These are phyloP conservation scores for Xiphophorus couchianus DNA, from an alignment of 2,113 vertebrate species.

Conservation along the genomic window DNA sequence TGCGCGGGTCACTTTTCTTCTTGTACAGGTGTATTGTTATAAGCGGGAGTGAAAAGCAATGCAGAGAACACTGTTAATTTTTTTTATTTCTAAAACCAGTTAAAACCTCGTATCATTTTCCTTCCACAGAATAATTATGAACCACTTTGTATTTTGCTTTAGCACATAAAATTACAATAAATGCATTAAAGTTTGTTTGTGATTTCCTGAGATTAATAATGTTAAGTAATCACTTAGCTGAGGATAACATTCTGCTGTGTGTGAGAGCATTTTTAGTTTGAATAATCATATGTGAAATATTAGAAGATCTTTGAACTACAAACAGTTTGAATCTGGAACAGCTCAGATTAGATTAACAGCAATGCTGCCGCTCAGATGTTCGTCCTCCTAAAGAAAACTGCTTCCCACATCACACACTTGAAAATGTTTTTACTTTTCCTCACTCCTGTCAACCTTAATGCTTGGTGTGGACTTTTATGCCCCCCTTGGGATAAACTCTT, in stretches of 20 bases:
- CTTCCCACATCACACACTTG: background rate
- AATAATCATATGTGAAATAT: background rate
- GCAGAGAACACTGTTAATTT: background rate
- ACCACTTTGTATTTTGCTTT: background rate
- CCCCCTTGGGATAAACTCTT: background rate
- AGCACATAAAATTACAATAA: background rate
- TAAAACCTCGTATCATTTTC: background rate
- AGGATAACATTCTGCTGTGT: background rate
- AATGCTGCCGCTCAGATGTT: background rate
- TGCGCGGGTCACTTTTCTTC: no score
- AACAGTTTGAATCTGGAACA: background rate
- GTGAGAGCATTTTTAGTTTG: background rate
- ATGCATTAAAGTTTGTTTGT: background rate
- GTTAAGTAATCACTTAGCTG: background rate
- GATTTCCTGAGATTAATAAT: background rate
- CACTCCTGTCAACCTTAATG: background rate
- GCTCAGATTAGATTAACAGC: background rate
- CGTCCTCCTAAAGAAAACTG: no score
- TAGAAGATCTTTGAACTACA: background rate
- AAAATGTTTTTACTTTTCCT: constrained; percentile 1
- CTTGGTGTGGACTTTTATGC: background rate
- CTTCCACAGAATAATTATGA: background rate
- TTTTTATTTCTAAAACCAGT: background rate
- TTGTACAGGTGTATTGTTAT: background rate
- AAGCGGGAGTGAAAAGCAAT: background rate